A percentile compares a stretch with the other conserved stretches of the same genome.
phyloP scores from a whole-genome alignment of 2,797 vertebrate species.

The Falco novaeseelandiae region DNA sequence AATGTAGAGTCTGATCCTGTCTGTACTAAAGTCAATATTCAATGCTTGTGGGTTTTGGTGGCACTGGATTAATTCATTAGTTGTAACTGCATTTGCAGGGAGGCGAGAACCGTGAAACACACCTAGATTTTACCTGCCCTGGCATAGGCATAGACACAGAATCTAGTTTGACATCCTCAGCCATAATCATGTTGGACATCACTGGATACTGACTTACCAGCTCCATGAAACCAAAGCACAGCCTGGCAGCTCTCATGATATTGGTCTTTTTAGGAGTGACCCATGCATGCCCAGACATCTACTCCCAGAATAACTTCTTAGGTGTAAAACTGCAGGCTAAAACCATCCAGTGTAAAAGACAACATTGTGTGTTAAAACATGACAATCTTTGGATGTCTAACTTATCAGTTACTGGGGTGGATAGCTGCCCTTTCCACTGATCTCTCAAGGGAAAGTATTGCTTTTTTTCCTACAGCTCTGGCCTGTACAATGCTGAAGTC shows the following conservation, averaged over 20 bases:
- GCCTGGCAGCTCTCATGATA: background rate
- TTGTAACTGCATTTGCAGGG: background rate
- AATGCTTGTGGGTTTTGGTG: background rate
- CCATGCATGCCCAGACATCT: background rate
- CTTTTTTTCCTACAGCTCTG: background rate
- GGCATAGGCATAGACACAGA: background rate
- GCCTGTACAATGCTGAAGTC: background rate
- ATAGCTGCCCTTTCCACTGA: background rate
- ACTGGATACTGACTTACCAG: background rate
- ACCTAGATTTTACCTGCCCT: background rate
- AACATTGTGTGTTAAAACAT: background rate
- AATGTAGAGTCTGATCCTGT: background rate
- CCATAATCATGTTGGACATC: background rate
- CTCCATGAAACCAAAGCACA: background rate
- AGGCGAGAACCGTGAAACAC: background rate
- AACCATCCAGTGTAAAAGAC: background rate
- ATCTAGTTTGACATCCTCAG: background rate
- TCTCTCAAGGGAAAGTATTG: background rate
- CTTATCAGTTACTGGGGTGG: background rate
- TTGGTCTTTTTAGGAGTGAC: background rate
- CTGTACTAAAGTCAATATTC: background rate
- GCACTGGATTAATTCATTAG: background rate
- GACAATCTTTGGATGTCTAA: background rate
- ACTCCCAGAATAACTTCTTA: background rate
- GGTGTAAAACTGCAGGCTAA: background rate